Evolutionary conservation across 2,797 vertebrate genomes (phyloP).

Genomic region (Propithecus perrieri): DNA sequence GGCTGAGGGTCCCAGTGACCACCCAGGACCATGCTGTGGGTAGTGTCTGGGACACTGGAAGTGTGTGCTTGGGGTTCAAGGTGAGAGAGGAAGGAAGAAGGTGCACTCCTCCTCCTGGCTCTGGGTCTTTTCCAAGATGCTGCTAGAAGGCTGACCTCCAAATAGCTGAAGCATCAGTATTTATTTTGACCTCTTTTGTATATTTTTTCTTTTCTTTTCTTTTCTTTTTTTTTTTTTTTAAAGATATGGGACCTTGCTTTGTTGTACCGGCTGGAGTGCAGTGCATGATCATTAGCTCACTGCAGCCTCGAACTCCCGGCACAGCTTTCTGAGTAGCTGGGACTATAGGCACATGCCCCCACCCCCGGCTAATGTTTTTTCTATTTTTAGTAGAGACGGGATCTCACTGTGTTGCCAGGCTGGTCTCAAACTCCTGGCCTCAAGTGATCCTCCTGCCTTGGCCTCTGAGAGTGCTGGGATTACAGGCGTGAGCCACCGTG

Average conservation of each 20-base stretch:
- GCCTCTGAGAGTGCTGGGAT: neutral
- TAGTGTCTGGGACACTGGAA: neutral
- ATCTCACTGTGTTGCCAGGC: neutral
- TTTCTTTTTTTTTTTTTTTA: neutral
- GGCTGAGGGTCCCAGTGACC: neutral
- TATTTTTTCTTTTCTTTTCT: neutral
- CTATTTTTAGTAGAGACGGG: too few relatives aligned
- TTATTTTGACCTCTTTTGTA: slow-evolving; percentile 28
- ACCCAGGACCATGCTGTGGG: neutral
- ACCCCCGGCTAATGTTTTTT: too few relatives aligned
- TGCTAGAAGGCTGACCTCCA: neutral
- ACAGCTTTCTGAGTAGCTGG: too few relatives aligned
- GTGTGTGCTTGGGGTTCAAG: neutral
- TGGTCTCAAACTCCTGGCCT: neutral
- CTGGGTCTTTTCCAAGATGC: neutral
- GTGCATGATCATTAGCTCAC: too few relatives aligned
- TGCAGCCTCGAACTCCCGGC: too few relatives aligned
- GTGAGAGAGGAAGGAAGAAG: neutral
- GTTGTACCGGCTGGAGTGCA: too few relatives aligned
- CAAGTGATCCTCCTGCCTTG: neutral
- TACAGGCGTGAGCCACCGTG: neutral
- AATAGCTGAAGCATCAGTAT: slow-evolving; percentile 2
- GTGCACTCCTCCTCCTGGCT: neutral
- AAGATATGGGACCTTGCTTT: too few relatives aligned
- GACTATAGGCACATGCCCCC: too few relatives aligned